phyloP scores from a whole-genome alignment of 2,797 vertebrate species.

The Pogoniulus pusillus region DNA sequence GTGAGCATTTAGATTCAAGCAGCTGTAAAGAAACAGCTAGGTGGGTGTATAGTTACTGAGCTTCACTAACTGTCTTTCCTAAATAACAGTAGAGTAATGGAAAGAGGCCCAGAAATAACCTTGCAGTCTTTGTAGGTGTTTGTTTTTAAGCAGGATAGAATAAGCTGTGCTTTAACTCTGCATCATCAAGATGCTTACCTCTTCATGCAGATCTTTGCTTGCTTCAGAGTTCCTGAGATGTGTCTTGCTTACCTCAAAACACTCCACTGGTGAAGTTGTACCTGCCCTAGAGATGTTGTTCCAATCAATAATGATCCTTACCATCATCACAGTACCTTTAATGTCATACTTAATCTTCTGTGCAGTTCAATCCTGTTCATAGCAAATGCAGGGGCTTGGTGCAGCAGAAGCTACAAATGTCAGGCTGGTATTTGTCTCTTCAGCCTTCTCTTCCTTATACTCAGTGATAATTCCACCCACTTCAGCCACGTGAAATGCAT shows the following conservation, averaged over 20 bases:
- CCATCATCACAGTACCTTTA: not conserved
- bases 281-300: not conserved
- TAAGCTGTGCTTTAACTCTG: not conserved
- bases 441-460: not conserved
- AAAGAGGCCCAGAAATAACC: not conserved
- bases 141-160: not conserved
- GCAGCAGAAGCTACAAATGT: not conserved
- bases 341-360: not conserved
- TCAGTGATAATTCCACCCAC: not conserved
- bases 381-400: not conserved
- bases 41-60: not conserved
- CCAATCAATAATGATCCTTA: not conserved
- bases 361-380: not conserved
- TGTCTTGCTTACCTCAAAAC: not conserved
- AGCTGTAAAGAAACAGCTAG: not conserved
- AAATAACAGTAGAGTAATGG: not conserved
- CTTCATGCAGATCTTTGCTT: not conserved
- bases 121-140: not conserved
- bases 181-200: not conserved
- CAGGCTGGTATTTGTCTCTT: not conserved
- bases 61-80: not conserved
- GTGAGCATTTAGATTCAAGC: not conserved
- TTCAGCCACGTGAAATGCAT: not conserved
- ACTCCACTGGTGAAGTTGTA: not conserved
- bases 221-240: not conserved